Evolutionary conservation across 2,888 invertebrate genomes (phyloP).

Genomic region (Poecilus cupreus): DNA sequence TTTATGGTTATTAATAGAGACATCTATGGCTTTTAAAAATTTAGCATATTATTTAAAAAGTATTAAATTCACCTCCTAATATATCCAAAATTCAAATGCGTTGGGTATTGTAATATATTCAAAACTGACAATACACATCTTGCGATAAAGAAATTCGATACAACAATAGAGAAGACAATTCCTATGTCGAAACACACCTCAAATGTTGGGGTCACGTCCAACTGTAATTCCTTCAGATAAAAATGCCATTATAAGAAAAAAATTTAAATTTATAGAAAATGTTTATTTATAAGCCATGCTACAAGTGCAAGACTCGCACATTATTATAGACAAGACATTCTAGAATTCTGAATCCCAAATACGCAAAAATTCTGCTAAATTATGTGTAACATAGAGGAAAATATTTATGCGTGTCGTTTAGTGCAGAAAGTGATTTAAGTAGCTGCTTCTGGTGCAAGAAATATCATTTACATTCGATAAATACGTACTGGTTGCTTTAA

Average conservation of each 20-base stretch:
- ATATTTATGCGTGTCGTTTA: neutral
- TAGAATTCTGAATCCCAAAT: neutral
- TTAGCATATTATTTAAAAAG: slow-evolving; percentile 21
- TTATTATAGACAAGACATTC: neutral
- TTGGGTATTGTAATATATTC: slow-evolving; percentile 9
- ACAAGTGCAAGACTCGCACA: neutral
- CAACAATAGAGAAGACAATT: slow-evolving; percentile 21
- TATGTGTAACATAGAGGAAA: neutral
- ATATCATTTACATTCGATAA: neutral
- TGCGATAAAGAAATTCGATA: slow-evolving; percentile 33
- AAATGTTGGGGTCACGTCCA: neutral
- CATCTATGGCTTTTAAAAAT: slow-evolving; percentile 25
- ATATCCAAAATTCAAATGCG: slow-evolving; percentile 8
- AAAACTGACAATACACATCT: slow-evolving; percentile 29
- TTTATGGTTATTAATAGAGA: slow-evolving; percentile 17
- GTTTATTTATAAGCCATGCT: slow-evolving; percentile 24
- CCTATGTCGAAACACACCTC: slow-evolving; percentile 15
- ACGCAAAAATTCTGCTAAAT: neutral
- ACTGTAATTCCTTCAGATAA: neutral
- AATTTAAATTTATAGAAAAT: slow-evolving; percentile 38
- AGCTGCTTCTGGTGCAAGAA: neutral
- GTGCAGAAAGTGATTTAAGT: neutral
- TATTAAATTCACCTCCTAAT: neutral
- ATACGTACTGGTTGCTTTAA: neutral
- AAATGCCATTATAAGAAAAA: neutral